Evolutionary conservation across 2,888 invertebrate species (phyloP).

Genomic region (Harmothoe impar): DNA sequence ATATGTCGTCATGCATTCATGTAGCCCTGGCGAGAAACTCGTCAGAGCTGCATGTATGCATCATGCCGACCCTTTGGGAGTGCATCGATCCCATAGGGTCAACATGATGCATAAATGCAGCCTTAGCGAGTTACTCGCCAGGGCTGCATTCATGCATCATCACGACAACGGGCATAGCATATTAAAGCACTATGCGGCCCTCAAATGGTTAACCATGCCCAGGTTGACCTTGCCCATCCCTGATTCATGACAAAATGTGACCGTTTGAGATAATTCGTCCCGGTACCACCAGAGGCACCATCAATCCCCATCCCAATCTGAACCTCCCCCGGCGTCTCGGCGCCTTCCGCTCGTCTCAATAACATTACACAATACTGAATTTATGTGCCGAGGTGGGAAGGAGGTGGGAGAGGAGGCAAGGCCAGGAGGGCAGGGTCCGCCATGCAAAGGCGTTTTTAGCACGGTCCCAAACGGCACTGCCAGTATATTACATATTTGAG

Average conservation of each 20-base stretch:
- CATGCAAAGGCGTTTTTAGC: not conserved
- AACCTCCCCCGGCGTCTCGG: not conserved
- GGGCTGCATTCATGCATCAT: too few relatives aligned
- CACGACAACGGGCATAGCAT: too few relatives aligned
- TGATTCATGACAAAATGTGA: slow-evolving; percentile 42
- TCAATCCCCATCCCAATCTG: not conserved
- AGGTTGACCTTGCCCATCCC: not conserved
- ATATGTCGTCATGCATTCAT: too few relatives aligned
- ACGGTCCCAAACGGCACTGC: not conserved
- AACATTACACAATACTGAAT: slow-evolving; percentile 22
- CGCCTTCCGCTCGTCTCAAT: not conserved
- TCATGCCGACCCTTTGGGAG: too few relatives aligned
- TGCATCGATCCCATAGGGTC: too few relatives aligned
- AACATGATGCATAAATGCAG: too few relatives aligned
- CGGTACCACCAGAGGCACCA: not conserved
- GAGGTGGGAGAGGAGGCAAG: not conserved
- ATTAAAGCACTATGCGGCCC: too few relatives aligned
- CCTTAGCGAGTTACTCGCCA: too few relatives aligned
- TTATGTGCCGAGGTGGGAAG: not conserved
- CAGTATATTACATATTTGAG: slow-evolving; percentile 36
- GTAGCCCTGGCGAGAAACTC: too few relatives aligned
- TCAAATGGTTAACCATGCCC: not conserved
- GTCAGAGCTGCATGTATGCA: too few relatives aligned
- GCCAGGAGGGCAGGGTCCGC: not conserved
- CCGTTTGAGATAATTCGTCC: slow-evolving; percentile 21